Base-by-base conservation (phyloP, 2,113 vertebrate species). In the Odobenus rosmarus region DNA sequence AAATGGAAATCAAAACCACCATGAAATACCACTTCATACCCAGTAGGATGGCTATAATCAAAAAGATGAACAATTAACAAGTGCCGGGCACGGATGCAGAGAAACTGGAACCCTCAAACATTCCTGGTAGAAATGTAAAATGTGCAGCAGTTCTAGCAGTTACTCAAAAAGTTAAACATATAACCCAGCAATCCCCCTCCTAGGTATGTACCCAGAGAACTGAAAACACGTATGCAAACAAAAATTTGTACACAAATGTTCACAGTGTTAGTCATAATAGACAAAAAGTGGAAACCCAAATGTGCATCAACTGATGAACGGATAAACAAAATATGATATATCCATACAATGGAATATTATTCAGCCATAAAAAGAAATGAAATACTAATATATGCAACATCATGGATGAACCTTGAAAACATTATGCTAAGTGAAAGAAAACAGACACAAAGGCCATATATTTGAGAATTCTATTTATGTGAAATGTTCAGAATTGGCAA, bases 1-100 rank as follows among this genome's bases (percentile, higher is more conserved):
- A 93, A 82, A 71, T 57, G 62, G 26, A 77, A 88, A 86, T 82
- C 62, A 76, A 95, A 92, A 71, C 69, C 49, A 62, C 46, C 83
- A 80, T 90, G 88, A 46, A 3, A 69, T n/a, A 83, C 21, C 14
- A 90, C 15, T 28, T 88, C 84, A 71, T 23, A 88, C 53, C 21
- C 51, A 85, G n/a, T n/a, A 83, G 13, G 14, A 83, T 90, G 16
- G 33, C 55, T 82, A 77, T 59, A 23, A 82, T 76, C 31, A 82
- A 91, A 94, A 91, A 67, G 11, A 81, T 4, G 39, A 62, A 21
- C 23, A 71, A 28, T 31, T 31, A 59, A 46, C 62, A 71, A 94
- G 51, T 18, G 3, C 8, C 74, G 7, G n/a, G 36, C 12, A 61
- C 88, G 59, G 36, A 77, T 69, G 16, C 83, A 7, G 69, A 79